A percentile compares a stretch with the other conserved stretches of the same genome.
These are phyloP conservation scores for Cetonia aurata DNA, from an alignment of 2,888 invertebrate species.

Conservation along the genomic window DNA sequence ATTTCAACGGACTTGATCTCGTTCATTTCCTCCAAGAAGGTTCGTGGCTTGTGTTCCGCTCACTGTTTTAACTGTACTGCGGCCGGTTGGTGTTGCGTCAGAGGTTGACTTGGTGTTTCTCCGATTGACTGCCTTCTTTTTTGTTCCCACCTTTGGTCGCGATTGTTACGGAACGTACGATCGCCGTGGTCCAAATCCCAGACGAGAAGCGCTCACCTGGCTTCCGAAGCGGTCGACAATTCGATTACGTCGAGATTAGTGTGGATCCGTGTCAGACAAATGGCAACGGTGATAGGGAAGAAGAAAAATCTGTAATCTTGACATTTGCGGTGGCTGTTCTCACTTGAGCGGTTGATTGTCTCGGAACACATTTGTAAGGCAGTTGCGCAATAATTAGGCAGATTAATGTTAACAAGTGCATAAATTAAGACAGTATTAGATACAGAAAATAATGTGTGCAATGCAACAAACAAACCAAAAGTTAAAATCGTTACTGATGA, in stretches of 20 bases:
- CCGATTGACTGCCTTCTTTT: conserved; percentile 26
- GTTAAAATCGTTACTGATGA: too few relatives aligned
- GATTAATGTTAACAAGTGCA: too few relatives aligned
- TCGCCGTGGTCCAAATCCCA: conserved; percentile 18
- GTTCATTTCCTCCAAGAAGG: conserved; percentile 11
- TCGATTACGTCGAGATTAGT: conserved; percentile 5
- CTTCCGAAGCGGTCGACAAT: neutral
- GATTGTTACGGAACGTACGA: conserved; percentile 26
- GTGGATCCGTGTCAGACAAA: conserved; percentile 7
- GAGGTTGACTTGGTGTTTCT: conserved; percentile 33
- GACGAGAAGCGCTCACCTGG: neutral
- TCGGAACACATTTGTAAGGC: too few relatives aligned
- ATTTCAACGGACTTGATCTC: conserved; percentile 12
- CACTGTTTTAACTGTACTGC: conserved; percentile 38
- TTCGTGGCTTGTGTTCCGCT: conserved; percentile 34
- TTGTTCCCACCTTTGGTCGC: neutral
- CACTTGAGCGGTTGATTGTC: too few relatives aligned
- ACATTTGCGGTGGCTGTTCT: neutral
- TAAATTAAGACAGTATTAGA: too few relatives aligned
- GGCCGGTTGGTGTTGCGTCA: conserved; percentile 28
- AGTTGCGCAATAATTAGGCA: too few relatives aligned
- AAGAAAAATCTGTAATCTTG: conserved; percentile 19
- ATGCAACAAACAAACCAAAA: too few relatives aligned
- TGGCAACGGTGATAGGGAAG: neutral
- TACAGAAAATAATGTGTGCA: too few relatives aligned